These are phyloP conservation scores for Peromyscus polionotus DNA, from an alignment of 2,113 vertebrate genomes.

Conservation along the genomic window DNA sequence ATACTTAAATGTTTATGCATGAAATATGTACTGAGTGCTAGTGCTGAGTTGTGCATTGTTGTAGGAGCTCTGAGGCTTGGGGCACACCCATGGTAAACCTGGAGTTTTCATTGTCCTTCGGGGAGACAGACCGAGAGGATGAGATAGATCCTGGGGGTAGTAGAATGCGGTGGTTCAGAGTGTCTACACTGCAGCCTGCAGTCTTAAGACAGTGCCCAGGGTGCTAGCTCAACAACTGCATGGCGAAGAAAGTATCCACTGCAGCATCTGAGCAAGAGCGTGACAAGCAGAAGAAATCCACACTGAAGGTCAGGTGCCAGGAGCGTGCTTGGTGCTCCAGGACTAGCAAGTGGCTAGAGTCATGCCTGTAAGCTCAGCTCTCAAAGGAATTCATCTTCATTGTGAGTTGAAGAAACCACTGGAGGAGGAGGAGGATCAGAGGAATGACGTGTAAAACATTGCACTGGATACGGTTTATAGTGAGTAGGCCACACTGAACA, in stretches of 20 bases:
- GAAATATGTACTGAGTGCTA: background rate
- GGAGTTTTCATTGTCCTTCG: background rate
- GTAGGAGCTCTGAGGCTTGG: background rate
- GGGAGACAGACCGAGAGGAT: background rate
- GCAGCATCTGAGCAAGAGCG: background rate
- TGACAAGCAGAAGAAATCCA: background rate
- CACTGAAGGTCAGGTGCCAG: background rate
- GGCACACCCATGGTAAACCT: background rate
- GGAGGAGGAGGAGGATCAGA: background rate
- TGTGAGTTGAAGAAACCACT: background rate
- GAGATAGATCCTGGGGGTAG: background rate
- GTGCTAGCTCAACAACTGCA: background rate
- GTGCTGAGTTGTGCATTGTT: background rate
- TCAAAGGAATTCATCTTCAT: background rate
- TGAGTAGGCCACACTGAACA: background rate
- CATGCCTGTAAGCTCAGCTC: background rate
- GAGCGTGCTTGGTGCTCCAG: background rate
- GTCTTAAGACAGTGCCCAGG: background rate
- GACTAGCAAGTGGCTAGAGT: background rate
- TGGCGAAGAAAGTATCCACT: background rate
- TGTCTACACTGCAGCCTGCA: background rate
- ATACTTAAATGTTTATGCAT: slow-evolving; percentile 22
- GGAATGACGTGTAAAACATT: background rate
- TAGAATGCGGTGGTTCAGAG: background rate
- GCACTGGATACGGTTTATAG: background rate